These are phyloP conservation scores for Vanacampus margaritifer DNA, from an alignment of 2,113 vertebrate species.

Conservation along the genomic window DNA sequence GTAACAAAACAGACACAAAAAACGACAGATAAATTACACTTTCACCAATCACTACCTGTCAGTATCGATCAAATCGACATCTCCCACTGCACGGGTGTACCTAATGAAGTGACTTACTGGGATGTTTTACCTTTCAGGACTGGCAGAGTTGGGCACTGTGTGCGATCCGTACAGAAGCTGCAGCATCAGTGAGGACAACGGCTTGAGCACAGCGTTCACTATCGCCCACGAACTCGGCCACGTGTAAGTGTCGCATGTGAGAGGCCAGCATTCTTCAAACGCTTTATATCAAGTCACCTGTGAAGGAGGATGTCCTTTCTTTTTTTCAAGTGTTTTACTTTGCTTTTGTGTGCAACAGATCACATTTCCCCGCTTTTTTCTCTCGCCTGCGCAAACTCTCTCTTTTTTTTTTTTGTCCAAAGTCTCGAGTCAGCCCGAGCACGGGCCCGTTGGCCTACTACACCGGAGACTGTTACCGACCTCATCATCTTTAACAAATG, in stretches of 20 bases:
- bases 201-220: constrained; percentile 95
- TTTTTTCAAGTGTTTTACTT: neutral
- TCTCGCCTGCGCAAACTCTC: constrained; percentile 11
- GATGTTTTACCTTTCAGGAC: constrained; percentile 69
- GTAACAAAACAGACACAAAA: constrained; percentile 66
- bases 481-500: constrained; percentile 41
- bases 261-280: constrained; percentile 5
- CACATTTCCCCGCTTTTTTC: constrained; percentile 1
- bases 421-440: constrained; percentile 29
- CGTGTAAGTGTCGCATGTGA: constrained; percentile 81
- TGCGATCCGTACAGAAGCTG: constrained; percentile 96
- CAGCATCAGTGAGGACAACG: constrained; percentile 96
- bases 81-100: neutral
- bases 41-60: no score
- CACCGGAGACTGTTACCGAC: constrained; percentile 53
- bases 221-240: constrained; percentile 98
- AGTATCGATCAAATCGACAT: neutral
- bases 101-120: neutral
- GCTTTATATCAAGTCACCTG: constrained; percentile 18
- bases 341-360: constrained; percentile 8
- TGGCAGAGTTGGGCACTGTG: constrained; percentile 94
- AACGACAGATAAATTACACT: neutral
- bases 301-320: constrained; percentile 9
- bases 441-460: constrained; percentile 11
- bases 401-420: constrained; percentile 27